phyloP scores from a whole-genome alignment of 2,888 invertebrate species.

The Orchesella flavescens region DNA sequence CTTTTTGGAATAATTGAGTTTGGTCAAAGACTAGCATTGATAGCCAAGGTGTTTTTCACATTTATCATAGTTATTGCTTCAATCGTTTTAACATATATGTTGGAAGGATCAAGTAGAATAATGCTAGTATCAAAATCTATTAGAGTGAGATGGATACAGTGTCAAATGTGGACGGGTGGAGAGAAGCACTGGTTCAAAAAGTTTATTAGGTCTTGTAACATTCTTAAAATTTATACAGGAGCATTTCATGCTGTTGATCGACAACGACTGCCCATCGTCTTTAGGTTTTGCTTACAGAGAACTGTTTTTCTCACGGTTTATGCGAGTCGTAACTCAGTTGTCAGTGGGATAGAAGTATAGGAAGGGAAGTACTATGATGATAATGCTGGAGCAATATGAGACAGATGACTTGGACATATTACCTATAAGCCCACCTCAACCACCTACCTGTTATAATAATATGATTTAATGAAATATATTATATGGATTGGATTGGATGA shows the following conservation, averaged over 20 bases:
- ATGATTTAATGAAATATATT: too few species aligned
- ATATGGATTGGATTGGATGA: too few species aligned
- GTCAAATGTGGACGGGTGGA: not conserved
- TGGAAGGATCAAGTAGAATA: not conserved
- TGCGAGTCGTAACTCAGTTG: too few species aligned
- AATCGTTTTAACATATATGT: not conserved
- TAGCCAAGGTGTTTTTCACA: not conserved
- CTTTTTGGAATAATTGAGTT: not conserved
- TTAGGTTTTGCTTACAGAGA: not conserved
- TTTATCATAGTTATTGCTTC: not conserved
- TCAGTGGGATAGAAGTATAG: too few species aligned
- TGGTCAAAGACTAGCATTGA: not conserved
- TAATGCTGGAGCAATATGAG: too few species aligned
- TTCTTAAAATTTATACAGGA: not conserved
- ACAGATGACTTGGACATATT: too few species aligned
- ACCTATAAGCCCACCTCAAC: too few species aligned
- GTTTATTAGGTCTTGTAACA: not conserved
- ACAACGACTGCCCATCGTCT: not conserved
- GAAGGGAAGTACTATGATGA: too few species aligned
- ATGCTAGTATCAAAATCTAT: not conserved
- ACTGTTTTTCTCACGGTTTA: conserved; percentile 5
- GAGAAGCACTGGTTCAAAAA: not conserved
- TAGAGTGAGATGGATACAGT: not conserved
- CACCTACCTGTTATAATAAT: too few species aligned
- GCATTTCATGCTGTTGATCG: not conserved